Evolutionary conservation across 2,888 invertebrate genomes (phyloP).

Genomic region (Drosophila testacea): DNA sequence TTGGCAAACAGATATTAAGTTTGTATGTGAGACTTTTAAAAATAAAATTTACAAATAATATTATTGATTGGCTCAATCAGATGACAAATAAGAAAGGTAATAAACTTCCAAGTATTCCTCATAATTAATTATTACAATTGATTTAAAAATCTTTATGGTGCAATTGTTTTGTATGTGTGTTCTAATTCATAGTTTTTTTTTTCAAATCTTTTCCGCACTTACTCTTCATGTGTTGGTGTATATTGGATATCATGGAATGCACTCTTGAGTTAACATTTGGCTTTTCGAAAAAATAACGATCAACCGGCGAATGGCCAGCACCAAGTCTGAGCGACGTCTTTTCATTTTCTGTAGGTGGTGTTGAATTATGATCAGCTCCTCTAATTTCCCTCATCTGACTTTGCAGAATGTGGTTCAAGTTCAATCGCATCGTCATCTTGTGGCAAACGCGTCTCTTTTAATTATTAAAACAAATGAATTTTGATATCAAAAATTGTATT

Average conservation of each 20-base stretch:
- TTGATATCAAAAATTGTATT: constrained; percentile 13
- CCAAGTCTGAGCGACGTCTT: constrained; percentile 18
- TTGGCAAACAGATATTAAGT: too few species aligned
- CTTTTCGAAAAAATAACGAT: constrained; percentile 38
- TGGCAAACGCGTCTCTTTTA: background rate
- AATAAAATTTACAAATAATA: too few species aligned
- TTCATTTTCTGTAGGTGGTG: background rate
- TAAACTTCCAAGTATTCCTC: too few species aligned
- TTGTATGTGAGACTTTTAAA: too few species aligned
- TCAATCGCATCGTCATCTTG: constrained; percentile 62
- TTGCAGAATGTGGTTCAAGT: constrained; percentile 46
- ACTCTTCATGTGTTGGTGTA: constrained; percentile 75
- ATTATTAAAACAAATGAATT: constrained; percentile 35
- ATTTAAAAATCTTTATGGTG: too few species aligned
- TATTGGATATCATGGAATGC: constrained; percentile 63
- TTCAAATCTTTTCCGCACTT: constrained; percentile 11
- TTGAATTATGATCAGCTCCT: background rate
- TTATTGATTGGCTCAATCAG: too few species aligned
- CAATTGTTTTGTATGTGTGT: too few species aligned
- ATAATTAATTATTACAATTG: too few species aligned
- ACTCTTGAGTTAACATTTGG: constrained; percentile 54
- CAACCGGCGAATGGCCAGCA: background rate
- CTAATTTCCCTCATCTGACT: constrained; percentile 34
- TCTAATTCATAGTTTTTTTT: too few species aligned
- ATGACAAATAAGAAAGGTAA: too few species aligned